Conservation (phyloP, 2,113 vertebrate species). For the Menidia beryllina region DNA sequence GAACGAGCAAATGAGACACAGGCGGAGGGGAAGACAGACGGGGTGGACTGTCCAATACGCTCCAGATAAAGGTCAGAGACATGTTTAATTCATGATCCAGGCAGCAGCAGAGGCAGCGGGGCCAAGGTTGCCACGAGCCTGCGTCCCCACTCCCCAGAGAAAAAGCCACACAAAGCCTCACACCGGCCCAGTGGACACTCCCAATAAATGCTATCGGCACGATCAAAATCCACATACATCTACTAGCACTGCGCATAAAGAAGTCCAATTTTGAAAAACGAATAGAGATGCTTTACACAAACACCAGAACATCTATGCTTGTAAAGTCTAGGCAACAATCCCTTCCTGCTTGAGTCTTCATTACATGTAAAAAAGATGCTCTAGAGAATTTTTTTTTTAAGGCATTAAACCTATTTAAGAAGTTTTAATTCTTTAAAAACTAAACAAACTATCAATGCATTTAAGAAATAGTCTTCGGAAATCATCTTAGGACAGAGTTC, state of each 20-base stretch:
- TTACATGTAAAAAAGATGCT: no score
- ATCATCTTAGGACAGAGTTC: not conserved
- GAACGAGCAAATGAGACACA: constrained; percentile 58
- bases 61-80: constrained; percentile 82
- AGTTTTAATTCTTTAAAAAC: no score
- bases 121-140: constrained; percentile 81
- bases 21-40: constrained; percentile 42
- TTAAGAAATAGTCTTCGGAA: not conserved
- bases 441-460: not conserved
- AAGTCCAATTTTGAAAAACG: constrained; percentile 35
- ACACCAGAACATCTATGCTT: constrained; percentile 10
- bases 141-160: constrained; percentile 69
- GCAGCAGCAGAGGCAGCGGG: constrained; percentile 65
- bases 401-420: not conserved
- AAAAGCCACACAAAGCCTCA: constrained; percentile 68
- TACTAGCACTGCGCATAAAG: constrained; percentile 41
- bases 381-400: not conserved
- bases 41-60: constrained; percentile 81
- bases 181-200: constrained; percentile 82
- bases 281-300: not conserved
- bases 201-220: constrained; percentile 73
- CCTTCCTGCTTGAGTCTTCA: no score
- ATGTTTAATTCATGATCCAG: constrained; percentile 83
- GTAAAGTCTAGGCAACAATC: no score
- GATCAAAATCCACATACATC: constrained; percentile 42